A percentile compares a stretch with the other conserved stretches of the same genome.
Evolutionary conservation across 2,797 vertebrate genomes (phyloP).

Genomic region (Betta splendens): DNA sequence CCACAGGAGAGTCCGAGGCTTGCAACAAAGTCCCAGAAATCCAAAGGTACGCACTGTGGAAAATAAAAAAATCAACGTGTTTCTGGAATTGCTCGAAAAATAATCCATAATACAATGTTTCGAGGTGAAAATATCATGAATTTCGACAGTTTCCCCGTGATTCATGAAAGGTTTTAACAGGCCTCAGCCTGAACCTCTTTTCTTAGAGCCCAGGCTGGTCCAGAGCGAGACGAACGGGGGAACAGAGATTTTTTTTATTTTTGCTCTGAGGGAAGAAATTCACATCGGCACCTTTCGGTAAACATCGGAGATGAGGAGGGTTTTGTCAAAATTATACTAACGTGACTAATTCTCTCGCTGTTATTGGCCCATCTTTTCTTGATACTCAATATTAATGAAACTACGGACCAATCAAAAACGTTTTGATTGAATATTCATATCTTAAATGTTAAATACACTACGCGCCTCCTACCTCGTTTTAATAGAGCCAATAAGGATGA

Average conservation of each 20-base stretch:
- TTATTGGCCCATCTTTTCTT: slow-evolving; percentile 60
- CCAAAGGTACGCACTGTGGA: slow-evolving; percentile 37
- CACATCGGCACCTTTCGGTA: slow-evolving; percentile 80
- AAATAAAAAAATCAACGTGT: slow-evolving; percentile 1
- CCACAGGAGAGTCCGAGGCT: slow-evolving; percentile 78
- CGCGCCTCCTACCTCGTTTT: slow-evolving; percentile 35
- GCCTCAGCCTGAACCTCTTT: slow-evolving; percentile 84
- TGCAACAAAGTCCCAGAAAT: slow-evolving; percentile 72
- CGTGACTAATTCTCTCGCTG: slow-evolving; percentile 6
- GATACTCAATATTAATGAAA: slow-evolving; percentile 68
- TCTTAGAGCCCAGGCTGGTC: slow-evolving; percentile 83
- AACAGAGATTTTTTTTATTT: slow-evolving; percentile 84
- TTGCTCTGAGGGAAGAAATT: slow-evolving; percentile 84
- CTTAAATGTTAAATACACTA: slow-evolving; percentile 1
- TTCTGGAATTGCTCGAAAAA: slow-evolving; percentile 33
- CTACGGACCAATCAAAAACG: slow-evolving; percentile 58
- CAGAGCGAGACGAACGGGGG: slow-evolving; percentile 82
- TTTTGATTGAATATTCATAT: slow-evolving; percentile 58
- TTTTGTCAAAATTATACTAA: slow-evolving; percentile 67
- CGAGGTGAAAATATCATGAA: slow-evolving; percentile 15
- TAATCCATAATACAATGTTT: slow-evolving; percentile 43
- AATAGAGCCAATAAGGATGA: slow-evolving; percentile 67
- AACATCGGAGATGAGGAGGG: slow-evolving; percentile 80
- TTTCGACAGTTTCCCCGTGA: slow-evolving; percentile 46
- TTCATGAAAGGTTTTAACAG: slow-evolving; percentile 60